A percentile compares a stretch with the other conserved stretches of the same genome.
These are phyloP conservation scores for Chamaedrilus cognettii DNA, from an alignment of 2,888 invertebrate species.

Conservation along the genomic window DNA sequence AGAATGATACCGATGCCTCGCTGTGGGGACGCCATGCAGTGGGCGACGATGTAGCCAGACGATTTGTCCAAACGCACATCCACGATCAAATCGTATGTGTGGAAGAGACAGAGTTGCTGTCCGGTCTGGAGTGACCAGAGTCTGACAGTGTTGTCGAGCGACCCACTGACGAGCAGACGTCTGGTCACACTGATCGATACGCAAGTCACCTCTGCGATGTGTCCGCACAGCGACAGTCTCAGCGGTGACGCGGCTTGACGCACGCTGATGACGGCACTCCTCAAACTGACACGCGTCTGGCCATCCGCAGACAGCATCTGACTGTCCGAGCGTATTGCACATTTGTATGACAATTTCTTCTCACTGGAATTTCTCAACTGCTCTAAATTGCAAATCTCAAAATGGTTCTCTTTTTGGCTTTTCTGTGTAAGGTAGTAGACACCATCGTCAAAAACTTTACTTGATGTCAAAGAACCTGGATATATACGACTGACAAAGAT, in stretches of 20 bases:
- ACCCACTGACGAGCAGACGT: conserved; percentile 25
- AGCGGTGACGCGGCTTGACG: too few species aligned
- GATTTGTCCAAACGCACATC: conserved; percentile 16
- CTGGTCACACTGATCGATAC: conserved; percentile 21
- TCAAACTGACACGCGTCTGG: conserved; percentile 16
- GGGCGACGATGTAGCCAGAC: conserved; percentile 16
- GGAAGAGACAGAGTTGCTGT: conserved; percentile 24
- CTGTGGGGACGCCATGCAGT: conserved; percentile 25
- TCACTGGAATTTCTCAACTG: too few species aligned
- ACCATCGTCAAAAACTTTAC: conserved; percentile 23
- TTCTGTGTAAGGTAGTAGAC: conserved; percentile 23
- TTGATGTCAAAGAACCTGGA: conserved; percentile 8
- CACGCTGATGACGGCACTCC: conserved; percentile 4
- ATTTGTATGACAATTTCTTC: conserved; percentile 16
- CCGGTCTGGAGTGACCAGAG: conserved; percentile 29
- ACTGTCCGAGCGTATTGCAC: background rate
- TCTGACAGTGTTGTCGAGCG: conserved; percentile 31
- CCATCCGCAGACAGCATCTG: conserved; percentile 21
- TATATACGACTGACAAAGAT: conserved; percentile 9
- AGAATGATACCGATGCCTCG: conserved; percentile 20
- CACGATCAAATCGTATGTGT: conserved; percentile 23
- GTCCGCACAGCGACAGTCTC: conserved; percentile 27
- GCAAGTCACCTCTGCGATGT: conserved; percentile 19
- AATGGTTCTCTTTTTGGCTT: too few species aligned
- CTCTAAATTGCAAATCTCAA: too few species aligned